These are phyloP conservation scores for Dasysyrphus tricinctus DNA, from an alignment of 2,888 invertebrate species.

Conservation along the genomic window DNA sequence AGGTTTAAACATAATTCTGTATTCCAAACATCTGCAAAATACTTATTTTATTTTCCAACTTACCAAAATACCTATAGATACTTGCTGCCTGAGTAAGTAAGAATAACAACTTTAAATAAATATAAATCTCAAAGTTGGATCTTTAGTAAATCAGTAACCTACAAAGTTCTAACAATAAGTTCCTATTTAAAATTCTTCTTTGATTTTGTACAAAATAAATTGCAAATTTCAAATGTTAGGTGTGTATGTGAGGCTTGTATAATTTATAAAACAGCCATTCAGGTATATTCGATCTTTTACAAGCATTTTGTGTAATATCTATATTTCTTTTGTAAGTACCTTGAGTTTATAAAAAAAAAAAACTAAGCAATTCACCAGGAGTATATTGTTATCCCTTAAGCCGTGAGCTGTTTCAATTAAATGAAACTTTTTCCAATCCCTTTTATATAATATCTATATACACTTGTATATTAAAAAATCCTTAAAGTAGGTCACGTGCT, in stretches of 20 bases:
- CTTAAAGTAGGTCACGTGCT: constrained; percentile 30
- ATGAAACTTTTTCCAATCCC: background rate
- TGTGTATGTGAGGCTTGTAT: no score
- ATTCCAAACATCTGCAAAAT: no score
- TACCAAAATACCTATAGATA: no score
- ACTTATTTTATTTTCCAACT: no score
- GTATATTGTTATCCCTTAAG: background rate
- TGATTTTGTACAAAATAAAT: background rate
- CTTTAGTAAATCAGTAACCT: no score
- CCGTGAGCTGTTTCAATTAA: constrained; percentile 14
- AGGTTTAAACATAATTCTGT: no score
- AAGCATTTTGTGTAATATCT: background rate
- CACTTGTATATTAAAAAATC: background rate
- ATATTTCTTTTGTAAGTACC: background rate
- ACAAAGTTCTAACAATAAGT: no score
- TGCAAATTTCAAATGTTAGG: background rate
- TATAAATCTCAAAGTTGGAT: no score
- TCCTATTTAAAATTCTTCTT: background rate
- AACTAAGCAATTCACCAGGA: background rate
- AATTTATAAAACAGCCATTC: background rate
- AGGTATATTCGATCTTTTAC: background rate
- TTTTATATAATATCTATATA: background rate
- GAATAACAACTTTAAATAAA: no score
- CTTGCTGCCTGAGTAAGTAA: no score
- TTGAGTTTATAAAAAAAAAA: background rate